Conservation (phyloP, 1,140 invertebrate species). For the Polypedilum vanderplanki region DNA sequence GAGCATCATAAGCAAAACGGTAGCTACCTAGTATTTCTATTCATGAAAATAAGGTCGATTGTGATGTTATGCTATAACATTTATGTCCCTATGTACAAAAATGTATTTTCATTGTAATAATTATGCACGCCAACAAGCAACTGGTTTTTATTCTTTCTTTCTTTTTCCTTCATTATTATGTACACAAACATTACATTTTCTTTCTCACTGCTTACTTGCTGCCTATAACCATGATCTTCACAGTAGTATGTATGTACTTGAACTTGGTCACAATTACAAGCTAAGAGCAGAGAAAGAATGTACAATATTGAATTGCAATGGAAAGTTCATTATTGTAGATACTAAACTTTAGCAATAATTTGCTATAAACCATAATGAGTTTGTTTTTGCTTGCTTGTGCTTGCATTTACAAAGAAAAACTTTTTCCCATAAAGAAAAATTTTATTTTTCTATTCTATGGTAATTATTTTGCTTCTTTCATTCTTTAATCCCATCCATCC, state of each 20-base stretch:
- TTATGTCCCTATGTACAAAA: background rate
- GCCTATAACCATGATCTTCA: background rate
- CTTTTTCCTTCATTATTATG: background rate
- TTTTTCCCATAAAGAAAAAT: background rate
- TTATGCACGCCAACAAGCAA: constrained; percentile 4
- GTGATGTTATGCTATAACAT: constrained; percentile 4
- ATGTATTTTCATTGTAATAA: background rate
- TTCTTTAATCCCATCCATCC: background rate
- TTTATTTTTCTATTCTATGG: background rate
- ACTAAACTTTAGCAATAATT: constrained; percentile 1
- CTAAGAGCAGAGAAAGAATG: background rate
- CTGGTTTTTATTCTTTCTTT: background rate
- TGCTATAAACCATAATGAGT: constrained; percentile 5
- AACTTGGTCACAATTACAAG: background rate
- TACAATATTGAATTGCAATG: background rate
- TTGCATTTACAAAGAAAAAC: too few relatives aligned
- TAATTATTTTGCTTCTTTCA: background rate
- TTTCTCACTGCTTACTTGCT: background rate
- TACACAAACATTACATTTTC: background rate
- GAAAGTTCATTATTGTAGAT: background rate
- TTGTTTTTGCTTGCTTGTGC: too few relatives aligned
- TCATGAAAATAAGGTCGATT: background rate
- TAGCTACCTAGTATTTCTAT: background rate
- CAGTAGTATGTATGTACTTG: constrained; percentile 4
- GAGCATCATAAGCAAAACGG: background rate